These are phyloP conservation scores for Callopanchax toddi DNA, from an alignment of 2,113 vertebrate species.

Conservation along the genomic window DNA sequence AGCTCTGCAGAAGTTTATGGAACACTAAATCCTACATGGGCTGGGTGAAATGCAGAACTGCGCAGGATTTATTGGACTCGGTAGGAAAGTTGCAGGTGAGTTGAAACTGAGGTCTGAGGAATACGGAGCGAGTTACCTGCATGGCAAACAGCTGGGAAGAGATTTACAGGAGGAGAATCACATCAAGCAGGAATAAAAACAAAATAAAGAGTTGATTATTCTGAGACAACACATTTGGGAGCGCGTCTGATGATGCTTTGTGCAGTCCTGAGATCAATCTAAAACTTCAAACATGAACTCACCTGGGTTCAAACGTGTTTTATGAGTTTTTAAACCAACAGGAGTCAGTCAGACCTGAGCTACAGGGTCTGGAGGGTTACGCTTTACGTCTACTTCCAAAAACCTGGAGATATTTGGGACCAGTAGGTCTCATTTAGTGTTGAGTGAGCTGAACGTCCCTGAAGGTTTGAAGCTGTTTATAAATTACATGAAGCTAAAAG, in stretches of 20 bases:
- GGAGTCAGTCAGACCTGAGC: not conserved
- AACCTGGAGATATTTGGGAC: slow-evolving; percentile 13
- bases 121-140: slow-evolving; percentile 36
- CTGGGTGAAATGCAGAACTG: not conserved
- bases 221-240: not conserved
- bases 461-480: slow-evolving; percentile 41
- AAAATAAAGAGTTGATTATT: not conserved
- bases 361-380: not conserved
- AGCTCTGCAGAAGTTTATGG: slow-evolving; percentile 1
- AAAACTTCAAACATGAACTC: not conserved
- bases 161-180: not conserved
- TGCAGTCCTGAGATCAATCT: not conserved
- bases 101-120: slow-evolving; percentile 12
- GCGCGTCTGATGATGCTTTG: not conserved
- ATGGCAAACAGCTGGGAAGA: not conserved
- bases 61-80: slow-evolving; percentile 9
- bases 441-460: slow-evolving; percentile 29
- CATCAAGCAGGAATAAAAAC: not conserved
- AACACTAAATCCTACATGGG: not conserved
- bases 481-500: slow-evolving; percentile 34
- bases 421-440: slow-evolving; percentile 15
- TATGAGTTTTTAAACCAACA: not conserved
- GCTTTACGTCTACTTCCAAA: not conserved
- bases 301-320: not conserved
- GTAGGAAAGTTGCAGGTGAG: slow-evolving; percentile 7